Base-by-base conservation (phyloP, 1,140 invertebrate species). In the Drosophila leontia region DNA sequence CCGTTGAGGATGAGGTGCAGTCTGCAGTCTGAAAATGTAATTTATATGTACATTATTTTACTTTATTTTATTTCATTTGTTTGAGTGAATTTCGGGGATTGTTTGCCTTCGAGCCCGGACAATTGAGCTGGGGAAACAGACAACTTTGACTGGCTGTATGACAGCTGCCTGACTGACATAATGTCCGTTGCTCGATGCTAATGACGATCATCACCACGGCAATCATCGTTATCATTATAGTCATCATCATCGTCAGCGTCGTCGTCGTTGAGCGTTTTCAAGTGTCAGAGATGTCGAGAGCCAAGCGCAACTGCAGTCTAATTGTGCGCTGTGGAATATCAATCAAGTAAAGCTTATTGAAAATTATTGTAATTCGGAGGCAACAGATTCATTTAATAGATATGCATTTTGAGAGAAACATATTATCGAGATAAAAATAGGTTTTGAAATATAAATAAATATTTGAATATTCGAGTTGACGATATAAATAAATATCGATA, bases 101-200 rank as follows among this genome's bases (percentile, higher is more conserved):
- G 55, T 87, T 87, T 80, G 80, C 76, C 56, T 71, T 68, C 62
- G 75, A 79, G 79, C 72, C 65, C 50, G 75, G 63, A 65, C 62
- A 65, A 65, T 65, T 62, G 51, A 41, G 58, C 75, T 76, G 78
- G 64, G 75, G 80, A 64, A 42, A 59, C 64, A 50, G 53, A 55
- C 58, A 68, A 50, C 75, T 78, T 47, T 75, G 58, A 56, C 51
- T 62, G 32, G 44, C 69, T 69, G 84, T 59, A 68, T 88, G 84
- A 88, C 84, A 88, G 78, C 78, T 88, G 85, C 63, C 70, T 90
- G 85, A 88, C 80, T 88, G 84, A 88, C 84, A 88, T 84, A 90
- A 88, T 90, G 85, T 88, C 59, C 65, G 81, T 65, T 83, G 56
- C 53, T 32, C 69, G 68, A 70, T 70, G 67, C 75, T 86, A 67